These are phyloP conservation scores for Fulica atra DNA, from an alignment of 2,113 vertebrate genomes.

Conservation along the genomic window DNA sequence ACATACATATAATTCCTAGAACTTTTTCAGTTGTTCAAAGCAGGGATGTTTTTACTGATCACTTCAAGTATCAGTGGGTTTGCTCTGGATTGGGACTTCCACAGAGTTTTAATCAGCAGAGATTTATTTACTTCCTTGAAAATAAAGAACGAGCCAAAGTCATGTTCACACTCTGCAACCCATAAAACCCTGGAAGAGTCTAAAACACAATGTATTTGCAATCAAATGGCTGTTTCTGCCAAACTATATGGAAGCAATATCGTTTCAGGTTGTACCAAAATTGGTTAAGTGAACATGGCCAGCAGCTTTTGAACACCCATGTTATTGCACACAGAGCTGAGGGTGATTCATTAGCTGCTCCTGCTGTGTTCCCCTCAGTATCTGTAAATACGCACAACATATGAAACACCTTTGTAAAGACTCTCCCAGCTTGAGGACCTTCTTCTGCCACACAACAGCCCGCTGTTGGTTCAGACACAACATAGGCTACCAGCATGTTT, in stretches of 20 bases:
- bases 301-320: not conserved
- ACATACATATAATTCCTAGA: not conserved
- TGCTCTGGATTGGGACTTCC: not conserved
- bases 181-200: not conserved
- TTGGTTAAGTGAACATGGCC: not conserved
- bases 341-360: not conserved
- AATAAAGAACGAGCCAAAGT: not conserved
- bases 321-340: not conserved
- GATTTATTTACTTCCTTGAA: not conserved
- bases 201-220: not conserved
- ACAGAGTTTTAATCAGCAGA: not conserved
- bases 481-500: not conserved
- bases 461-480: not conserved
- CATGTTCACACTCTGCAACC: not conserved
- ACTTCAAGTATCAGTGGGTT: not conserved
- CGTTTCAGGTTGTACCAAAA: not conserved
- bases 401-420: conserved; percentile 43
- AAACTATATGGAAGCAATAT: not conserved
- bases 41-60: not conserved
- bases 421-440: not conserved
- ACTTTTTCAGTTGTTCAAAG: not conserved
- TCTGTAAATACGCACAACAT: not conserved
- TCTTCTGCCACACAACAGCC: not conserved
- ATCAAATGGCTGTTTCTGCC: not conserved
- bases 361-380: not conserved